Percentiles rank a stretch among this genome's conserved stretches.
phyloP scores from a whole-genome alignment of 1,140 invertebrate genomes.

The Drosophila melanica region DNA sequence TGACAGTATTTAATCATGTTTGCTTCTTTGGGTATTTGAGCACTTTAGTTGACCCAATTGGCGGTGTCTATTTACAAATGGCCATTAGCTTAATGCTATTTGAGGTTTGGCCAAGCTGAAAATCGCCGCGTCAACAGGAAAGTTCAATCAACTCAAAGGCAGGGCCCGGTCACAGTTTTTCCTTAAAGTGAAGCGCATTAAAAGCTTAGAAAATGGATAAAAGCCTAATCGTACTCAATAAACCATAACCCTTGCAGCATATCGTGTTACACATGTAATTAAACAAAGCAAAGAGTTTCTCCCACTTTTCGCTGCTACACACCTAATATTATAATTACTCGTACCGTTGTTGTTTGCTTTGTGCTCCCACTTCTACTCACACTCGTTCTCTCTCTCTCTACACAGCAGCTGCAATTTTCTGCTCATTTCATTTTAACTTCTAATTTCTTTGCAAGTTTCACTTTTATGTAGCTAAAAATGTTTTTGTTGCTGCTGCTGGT shows the following conservation, averaged over 20 bases:
- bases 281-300: slow-evolving; percentile 17
- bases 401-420: slow-evolving; percentile 14
- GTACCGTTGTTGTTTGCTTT: slow-evolving; percentile 26
- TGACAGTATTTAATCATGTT: neutral
- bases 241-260: slow-evolving; percentile 21
- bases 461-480: slow-evolving; percentile 61
- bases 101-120: slow-evolving; percentile 34
- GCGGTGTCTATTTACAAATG: slow-evolving; percentile 36
- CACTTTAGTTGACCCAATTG: slow-evolving; percentile 41
- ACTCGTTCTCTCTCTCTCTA: neutral
- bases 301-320: slow-evolving; percentile 2
- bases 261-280: slow-evolving; percentile 40
- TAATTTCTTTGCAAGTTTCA: slow-evolving; percentile 62
- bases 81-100: slow-evolving; percentile 44
- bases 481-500: slow-evolving; percentile 21
- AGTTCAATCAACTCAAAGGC: slow-evolving; percentile 18
- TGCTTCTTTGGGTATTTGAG: slow-evolving; percentile 5
- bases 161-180: neutral
- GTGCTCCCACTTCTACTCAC: neutral
- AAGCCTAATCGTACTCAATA: slow-evolving; percentile 36
- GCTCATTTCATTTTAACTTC: slow-evolving; percentile 38
- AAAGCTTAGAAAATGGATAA: slow-evolving; percentile 5
- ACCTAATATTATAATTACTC: slow-evolving; percentile 40
- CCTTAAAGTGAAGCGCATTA: slow-evolving; percentile 20
- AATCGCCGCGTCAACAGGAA: slow-evolving; percentile 23